These are phyloP conservation scores for Melieria picta DNA, from an alignment of 2,888 invertebrate genomes.

Conservation along the genomic window DNA sequence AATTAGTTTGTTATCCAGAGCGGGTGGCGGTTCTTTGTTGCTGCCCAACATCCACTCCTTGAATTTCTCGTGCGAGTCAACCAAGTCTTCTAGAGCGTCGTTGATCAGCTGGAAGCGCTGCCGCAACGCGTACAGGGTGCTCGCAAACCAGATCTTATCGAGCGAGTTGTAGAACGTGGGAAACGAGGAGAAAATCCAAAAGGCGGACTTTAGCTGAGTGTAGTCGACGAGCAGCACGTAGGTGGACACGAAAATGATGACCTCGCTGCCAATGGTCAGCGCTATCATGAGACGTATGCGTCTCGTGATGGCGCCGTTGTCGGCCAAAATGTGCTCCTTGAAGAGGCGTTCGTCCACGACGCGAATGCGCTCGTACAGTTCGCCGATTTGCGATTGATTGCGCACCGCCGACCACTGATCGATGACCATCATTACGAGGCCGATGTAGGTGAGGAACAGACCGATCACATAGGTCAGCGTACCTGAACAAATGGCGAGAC, in stretches of 20 bases:
- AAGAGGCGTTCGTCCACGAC: constrained; percentile 59
- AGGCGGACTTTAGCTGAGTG: constrained; percentile 51
- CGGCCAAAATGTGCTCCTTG: constrained; percentile 56
- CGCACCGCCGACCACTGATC: constrained; percentile 61
- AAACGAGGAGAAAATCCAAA: constrained; percentile 59
- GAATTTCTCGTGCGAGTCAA: constrained; percentile 54
- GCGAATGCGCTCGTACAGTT: constrained; percentile 60
- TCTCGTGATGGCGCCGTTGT: constrained; percentile 51
- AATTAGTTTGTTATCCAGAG: background rate
- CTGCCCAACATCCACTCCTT: constrained; percentile 33
- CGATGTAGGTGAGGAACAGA: constrained; percentile 63
- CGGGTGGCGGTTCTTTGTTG: background rate
- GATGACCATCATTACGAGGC: constrained; percentile 63
- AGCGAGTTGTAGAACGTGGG: constrained; percentile 62
- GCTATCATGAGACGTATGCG: constrained; percentile 56
- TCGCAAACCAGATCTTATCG: constrained; percentile 65
- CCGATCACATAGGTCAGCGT: constrained; percentile 65
- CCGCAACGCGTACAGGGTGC: constrained; percentile 58
- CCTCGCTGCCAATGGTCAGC: constrained; percentile 55
- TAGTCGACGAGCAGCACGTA: constrained; percentile 56
- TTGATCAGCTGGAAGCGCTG: constrained; percentile 58
- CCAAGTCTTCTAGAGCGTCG: constrained; percentile 49
- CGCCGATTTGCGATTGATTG: constrained; percentile 58
- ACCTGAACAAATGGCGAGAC: constrained; percentile 45
- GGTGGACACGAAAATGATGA: constrained; percentile 53